phyloP scores from a whole-genome alignment of 2,888 invertebrate species.

The Drosophila rellima region DNA sequence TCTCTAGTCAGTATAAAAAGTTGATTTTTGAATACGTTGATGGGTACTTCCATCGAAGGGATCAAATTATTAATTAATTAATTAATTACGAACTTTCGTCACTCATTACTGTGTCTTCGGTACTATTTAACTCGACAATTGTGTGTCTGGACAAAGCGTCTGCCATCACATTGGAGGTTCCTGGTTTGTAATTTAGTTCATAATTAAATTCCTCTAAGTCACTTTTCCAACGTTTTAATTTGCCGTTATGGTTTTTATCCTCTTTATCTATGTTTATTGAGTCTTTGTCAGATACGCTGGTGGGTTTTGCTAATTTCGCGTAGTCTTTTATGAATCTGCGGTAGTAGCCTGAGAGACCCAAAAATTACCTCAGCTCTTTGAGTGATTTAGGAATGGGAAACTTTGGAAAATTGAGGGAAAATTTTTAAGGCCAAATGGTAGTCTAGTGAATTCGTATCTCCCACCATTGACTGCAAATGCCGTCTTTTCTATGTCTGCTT shows the following conservation, averaged over 20 bases:
- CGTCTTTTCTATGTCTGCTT: not conserved
- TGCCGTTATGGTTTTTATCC: constrained; percentile 33
- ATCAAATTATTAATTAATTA: constrained; percentile 43
- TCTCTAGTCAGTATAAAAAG: too few relatives aligned
- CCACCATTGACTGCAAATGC: not conserved
- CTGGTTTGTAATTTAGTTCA: constrained; percentile 79
- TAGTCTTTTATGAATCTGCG: too few relatives aligned
- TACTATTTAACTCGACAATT: constrained; percentile 35
- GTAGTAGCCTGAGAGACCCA: too few relatives aligned
- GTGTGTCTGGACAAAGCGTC: constrained; percentile 49
- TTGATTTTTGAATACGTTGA: constrained; percentile 50
- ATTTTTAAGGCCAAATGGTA: too few relatives aligned
- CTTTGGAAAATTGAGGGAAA: too few relatives aligned
- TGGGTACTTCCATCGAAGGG: constrained; percentile 31
- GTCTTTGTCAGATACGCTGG: too few relatives aligned
- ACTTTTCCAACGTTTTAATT: constrained; percentile 47
- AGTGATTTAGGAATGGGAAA: too few relatives aligned
- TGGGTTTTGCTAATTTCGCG: too few relatives aligned
- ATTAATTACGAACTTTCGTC: constrained; percentile 41
- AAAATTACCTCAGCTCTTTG: too few relatives aligned
- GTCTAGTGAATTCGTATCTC: constrained; percentile 1
- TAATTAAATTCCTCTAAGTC: constrained; percentile 41
- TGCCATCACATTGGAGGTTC: constrained; percentile 68
- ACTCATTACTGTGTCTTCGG: constrained; percentile 40
- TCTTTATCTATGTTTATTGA: too few relatives aligned